phyloP scores from a whole-genome alignment of 2,797 vertebrate species.

The Oophaga sylvatica region DNA sequence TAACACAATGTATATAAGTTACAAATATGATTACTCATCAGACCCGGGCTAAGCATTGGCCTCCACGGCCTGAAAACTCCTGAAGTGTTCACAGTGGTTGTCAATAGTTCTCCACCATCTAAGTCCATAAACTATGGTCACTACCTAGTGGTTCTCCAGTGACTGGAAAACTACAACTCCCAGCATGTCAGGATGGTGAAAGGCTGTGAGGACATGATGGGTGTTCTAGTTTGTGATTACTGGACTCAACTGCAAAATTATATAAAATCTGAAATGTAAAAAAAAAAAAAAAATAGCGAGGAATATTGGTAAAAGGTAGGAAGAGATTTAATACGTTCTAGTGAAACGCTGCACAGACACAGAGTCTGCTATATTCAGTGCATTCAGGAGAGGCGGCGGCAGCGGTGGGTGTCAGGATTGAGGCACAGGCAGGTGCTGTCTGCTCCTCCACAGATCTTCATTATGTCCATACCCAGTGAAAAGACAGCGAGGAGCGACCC shows the following conservation, averaged over 20 bases:
- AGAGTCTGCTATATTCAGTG: constrained; percentile 41
- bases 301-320: constrained; percentile 39
- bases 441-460: background rate
- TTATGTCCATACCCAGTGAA: background rate
- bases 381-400: constrained; percentile 41
- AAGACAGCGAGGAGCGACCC: background rate
- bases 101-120: background rate
- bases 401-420: background rate
- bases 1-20: background rate
- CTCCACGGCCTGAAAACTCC: background rate
- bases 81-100: background rate
- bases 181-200: background rate
- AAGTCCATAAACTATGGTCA: background rate
- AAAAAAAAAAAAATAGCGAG: background rate
- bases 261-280: background rate
- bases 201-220: background rate
- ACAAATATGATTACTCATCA: background rate
- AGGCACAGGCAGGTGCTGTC: constrained; percentile 32
- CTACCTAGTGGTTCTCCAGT: background rate
- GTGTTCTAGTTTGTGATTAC: background rate
- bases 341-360: constrained; percentile 17
- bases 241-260: background rate
- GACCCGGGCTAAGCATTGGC: background rate
- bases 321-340: constrained; percentile 49
- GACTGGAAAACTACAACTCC: background rate